These are phyloP conservation scores for Hemibagrus wyckioides DNA, from an alignment of 2,113 vertebrate species.

Conservation along the genomic window DNA sequence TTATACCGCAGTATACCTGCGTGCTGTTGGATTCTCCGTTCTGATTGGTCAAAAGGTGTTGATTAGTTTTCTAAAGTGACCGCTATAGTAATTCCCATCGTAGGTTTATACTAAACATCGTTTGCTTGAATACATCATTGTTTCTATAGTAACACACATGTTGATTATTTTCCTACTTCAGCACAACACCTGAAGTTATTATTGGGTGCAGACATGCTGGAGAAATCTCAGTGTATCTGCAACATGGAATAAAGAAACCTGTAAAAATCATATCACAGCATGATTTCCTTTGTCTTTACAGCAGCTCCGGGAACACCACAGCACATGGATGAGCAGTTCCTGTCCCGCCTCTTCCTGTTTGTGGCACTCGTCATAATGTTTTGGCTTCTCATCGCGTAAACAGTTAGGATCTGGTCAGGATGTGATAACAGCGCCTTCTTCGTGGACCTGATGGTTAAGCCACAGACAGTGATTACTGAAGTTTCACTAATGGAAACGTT, in stretches of 20 bases:
- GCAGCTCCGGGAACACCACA: constrained; percentile 96
- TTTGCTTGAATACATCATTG: neutral
- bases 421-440: neutral
- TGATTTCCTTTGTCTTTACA: constrained; percentile 53
- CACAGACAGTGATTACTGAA: constrained; percentile 2
- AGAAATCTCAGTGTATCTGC: neutral
- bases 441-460: neutral
- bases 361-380: constrained; percentile 98
- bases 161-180: neutral
- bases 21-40: neutral
- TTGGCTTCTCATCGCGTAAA: constrained; percentile 94
- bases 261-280: neutral
- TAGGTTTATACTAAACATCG: neutral
- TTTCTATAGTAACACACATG: neutral
- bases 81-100: neutral
- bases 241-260: neutral
- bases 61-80: neutral
- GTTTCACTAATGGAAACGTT: constrained; percentile 19
- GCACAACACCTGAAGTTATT: neutral
- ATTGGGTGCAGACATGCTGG: neutral
- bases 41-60: neutral
- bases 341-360: constrained; percentile 97
- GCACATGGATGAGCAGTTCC: constrained; percentile 94
- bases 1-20: neutral
- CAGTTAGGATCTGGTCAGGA: neutral